phyloP scores from a whole-genome alignment of 1,140 invertebrate genomes.

The Nephila pilipes region DNA sequence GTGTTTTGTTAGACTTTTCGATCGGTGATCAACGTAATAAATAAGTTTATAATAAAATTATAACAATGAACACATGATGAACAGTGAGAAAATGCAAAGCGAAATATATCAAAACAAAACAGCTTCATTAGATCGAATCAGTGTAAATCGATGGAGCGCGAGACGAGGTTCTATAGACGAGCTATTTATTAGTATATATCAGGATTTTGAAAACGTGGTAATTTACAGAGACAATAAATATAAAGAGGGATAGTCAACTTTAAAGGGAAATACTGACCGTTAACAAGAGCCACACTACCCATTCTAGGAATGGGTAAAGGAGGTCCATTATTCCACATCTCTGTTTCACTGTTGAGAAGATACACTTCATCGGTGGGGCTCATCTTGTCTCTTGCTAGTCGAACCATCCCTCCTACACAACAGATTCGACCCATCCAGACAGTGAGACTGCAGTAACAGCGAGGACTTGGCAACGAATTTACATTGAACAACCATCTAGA shows the following conservation, averaged over 20 bases:
- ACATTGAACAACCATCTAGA: conserved; percentile 20
- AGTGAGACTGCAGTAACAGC: neutral
- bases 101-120: too few species aligned
- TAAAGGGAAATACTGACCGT: neutral
- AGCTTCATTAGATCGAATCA: too few species aligned
- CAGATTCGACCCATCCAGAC: neutral
- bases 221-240: too few species aligned
- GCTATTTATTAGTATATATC: too few species aligned
- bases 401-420: neutral
- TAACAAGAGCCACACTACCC: neutral
- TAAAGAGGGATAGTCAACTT: neutral
- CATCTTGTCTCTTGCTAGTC: neutral
- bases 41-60: too few species aligned
- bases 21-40: too few species aligned
- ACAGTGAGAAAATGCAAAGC: too few species aligned
- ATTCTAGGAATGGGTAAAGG: neutral
- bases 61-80: too few species aligned
- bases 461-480: neutral
- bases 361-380: neutral
- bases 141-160: too few species aligned
- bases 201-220: too few species aligned
- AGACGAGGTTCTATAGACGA: too few species aligned
- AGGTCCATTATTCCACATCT: neutral
- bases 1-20: too few species aligned
- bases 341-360: neutral